phyloP scores from a whole-genome alignment of 2,797 vertebrate species.

The Lutjanus argentimaculatus region DNA sequence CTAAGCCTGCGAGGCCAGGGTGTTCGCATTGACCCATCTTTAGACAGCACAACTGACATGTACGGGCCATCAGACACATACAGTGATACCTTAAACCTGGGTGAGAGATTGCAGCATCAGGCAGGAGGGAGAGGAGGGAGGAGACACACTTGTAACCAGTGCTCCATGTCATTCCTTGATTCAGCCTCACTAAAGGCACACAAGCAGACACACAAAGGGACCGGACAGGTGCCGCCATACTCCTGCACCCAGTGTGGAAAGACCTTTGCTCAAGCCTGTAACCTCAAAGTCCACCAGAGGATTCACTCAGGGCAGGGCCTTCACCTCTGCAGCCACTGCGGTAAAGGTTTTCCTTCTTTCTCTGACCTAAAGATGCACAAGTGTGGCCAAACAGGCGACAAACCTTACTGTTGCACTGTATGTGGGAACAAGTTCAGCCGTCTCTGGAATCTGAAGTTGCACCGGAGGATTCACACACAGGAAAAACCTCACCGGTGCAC shows the following conservation, averaged over 20 bases:
- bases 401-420: constrained; percentile 85
- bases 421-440: constrained; percentile 89
- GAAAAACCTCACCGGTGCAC: constrained; percentile 88
- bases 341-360: constrained; percentile 83
- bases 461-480: constrained; percentile 88
- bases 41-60: constrained; percentile 56
- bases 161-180: constrained; percentile 75
- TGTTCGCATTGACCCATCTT: constrained; percentile 53
- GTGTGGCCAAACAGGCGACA: constrained; percentile 83
- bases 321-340: constrained; percentile 86
- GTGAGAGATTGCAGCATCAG: constrained; percentile 68
- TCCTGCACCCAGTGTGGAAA: constrained; percentile 85
- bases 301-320: constrained; percentile 84
- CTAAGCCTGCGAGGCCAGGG: constrained; percentile 66
- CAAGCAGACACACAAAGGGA: constrained; percentile 75
- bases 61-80: constrained; percentile 79
- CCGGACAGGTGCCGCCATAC: constrained; percentile 57
- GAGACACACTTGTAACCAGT: constrained; percentile 75
- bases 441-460: constrained; percentile 89
- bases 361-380: constrained; percentile 82
- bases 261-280: constrained; percentile 85
- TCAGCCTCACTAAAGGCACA: constrained; percentile 77
- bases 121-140: constrained; percentile 49
- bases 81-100: constrained; percentile 81
- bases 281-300: constrained; percentile 86